Conservation (phyloP, 2,113 vertebrate species). For the Ailurus styani region DNA sequence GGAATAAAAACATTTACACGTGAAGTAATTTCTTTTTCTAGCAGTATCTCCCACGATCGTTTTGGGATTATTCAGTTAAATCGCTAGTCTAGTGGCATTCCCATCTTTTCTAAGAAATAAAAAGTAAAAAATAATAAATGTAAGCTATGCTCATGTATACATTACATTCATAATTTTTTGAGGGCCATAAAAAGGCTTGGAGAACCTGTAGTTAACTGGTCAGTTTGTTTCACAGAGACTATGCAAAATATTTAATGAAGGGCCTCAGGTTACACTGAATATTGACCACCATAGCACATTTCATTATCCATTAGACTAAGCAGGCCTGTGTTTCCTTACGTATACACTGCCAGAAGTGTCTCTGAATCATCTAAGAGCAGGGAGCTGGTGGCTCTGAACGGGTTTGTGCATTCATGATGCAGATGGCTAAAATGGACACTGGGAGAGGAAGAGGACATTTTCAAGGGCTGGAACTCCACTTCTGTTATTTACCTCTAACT, state of each 20-base stretch:
- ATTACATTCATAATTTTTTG: not conserved
- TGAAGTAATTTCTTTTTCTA: constrained; percentile 19
- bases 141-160: not conserved
- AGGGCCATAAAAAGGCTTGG: not conserved
- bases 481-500: not conserved
- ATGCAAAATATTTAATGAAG: not conserved
- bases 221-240: not conserved
- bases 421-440: not conserved
- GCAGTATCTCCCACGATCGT: not conserved
- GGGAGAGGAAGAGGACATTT: not conserved
- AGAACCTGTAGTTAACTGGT: not conserved
- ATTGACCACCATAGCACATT: not conserved
- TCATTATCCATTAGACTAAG: not conserved
- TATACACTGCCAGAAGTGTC: not conserved
- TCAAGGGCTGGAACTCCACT: not conserved
- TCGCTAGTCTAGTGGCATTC: not conserved
- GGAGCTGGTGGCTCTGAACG: not conserved
- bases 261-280: not conserved
- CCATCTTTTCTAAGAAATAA: not conserved
- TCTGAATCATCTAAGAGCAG: not conserved
- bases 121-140: not conserved
- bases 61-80: not conserved
- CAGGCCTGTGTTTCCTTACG: not conserved
- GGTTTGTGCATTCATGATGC: not conserved
- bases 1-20: not conserved